Conservation (phyloP, 2,113 vertebrate genomes). For the Spea bombifrons region DNA sequence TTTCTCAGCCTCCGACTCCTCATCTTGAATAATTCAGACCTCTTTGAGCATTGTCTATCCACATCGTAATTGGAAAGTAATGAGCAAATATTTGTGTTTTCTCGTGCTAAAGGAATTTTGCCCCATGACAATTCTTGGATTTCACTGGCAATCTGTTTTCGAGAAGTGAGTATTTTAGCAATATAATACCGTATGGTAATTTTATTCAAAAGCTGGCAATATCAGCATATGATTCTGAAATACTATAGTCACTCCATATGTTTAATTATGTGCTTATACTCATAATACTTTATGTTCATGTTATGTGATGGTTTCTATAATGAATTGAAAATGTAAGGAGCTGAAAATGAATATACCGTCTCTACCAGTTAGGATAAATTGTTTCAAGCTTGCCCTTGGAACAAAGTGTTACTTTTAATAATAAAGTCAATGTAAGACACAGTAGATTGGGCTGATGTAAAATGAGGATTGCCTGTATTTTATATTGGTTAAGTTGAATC, state of each 20-base stretch:
- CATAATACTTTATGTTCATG: conserved; percentile 15
- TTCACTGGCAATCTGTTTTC: conserved; percentile 9
- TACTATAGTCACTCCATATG: not conserved
- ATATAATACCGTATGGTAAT: conserved; percentile 20
- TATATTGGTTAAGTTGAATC: no score
- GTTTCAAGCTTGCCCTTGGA: conserved; percentile 29
- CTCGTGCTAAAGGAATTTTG: not conserved
- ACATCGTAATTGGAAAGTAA: conserved; percentile 30
- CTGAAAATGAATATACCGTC: conserved; percentile 12
- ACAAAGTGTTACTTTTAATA: not conserved
- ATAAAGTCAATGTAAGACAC: not conserved
- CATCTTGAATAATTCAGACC: not conserved
- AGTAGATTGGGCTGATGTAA: no score
- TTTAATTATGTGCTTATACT: conserved; percentile 1
- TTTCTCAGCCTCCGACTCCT: not conserved
- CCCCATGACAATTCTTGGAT: conserved; percentile 19
- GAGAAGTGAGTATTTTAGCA: conserved; percentile 18
- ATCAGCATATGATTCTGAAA: conserved; percentile 21
- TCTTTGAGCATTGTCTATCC: not conserved
- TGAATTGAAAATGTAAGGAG: conserved; percentile 18
- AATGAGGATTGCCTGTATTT: no score
- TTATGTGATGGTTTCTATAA: conserved; percentile 28
- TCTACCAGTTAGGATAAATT: conserved; percentile 10
- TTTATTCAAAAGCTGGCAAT: not conserved
- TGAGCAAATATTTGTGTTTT: conserved; percentile 38